Evolutionary conservation across 2,888 invertebrate genomes (phyloP), one percentile per base, ranked within the genome.

Genomic region (Parasteatoda lunata): DNA sequence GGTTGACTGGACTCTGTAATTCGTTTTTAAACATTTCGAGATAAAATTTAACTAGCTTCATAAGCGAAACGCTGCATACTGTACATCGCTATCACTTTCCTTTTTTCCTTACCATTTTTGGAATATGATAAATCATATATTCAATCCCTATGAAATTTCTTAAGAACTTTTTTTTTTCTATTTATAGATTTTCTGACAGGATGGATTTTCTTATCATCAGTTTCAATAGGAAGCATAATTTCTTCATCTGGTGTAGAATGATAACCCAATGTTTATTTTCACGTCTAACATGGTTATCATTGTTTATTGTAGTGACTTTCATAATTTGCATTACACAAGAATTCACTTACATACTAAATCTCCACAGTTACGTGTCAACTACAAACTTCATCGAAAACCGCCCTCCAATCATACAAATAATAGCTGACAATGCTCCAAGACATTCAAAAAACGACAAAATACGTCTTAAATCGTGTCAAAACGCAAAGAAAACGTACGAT

Each of bases 271-370:
- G 77, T 54, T 4, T 86, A n/a, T 64, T 81, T 65, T 81, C 77
- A 47, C 69, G 85, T 7, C n/a, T 80, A 11, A 64, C 77, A 8
- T 80, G 52, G 13, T 13, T 86, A 5, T 86, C 80, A 6, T 49
- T n/a, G 47, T 30, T 80, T 4, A 51, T 86, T 3, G 51, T 80
- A 4, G 6, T 77, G 4, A 72, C 77, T 6, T 86, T 80, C 59
- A 15, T 81, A 45, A 65, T 86, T 3, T 86, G 71, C 45, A 59
- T 87, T 3, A 78, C 73, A 0, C 81, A 77, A 45, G 82, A 82
- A 9, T 87, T 87, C 64, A 87, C 82, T 3, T 87, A 81, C 45
- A 77, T 87, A 0, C 66, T 86, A 59, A 80, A 77, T 5, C 80
- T 76, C 47, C 76, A 68, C n/a, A 66, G 72, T 47, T 77, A 84